phyloP scores from a whole-genome alignment of 2,888 invertebrate species.

The Latrodectus hesperus region DNA sequence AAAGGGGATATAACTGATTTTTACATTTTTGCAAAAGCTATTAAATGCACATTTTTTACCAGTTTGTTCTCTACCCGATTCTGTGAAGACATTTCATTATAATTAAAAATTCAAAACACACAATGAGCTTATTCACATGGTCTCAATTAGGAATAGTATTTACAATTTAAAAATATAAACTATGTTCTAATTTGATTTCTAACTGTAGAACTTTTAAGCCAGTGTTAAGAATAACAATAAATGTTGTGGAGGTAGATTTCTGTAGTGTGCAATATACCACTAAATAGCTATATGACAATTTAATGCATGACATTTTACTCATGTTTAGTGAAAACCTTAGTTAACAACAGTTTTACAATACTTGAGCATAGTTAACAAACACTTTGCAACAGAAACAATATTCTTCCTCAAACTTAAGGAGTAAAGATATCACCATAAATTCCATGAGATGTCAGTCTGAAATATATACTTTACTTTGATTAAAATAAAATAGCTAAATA shows the following conservation, averaged over 20 bases:
- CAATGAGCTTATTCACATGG: constrained; percentile 60
- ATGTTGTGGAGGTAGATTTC: constrained; percentile 66
- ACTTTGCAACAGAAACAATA: constrained; percentile 36
- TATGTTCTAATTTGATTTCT: constrained; percentile 66
- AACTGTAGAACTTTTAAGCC: constrained; percentile 61
- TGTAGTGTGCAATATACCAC: constrained; percentile 67
- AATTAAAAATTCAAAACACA: constrained; percentile 39
- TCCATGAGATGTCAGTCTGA: background rate
- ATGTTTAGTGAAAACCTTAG: constrained; percentile 47
- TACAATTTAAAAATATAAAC: constrained; percentile 68
- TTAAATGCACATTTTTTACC: background rate
- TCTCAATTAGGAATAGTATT: constrained; percentile 53
- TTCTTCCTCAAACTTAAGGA: constrained; percentile 26
- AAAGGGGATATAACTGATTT: no score
- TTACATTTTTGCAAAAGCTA: no score
- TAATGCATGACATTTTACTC: constrained; percentile 44
- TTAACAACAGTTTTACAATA: constrained; percentile 58
- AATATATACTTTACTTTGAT: no score
- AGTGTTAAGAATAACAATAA: constrained; percentile 64
- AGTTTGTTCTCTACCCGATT: background rate
- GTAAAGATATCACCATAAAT: background rate
- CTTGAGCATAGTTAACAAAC: constrained; percentile 66
- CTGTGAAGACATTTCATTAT: background rate
- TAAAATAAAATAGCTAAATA: no score
- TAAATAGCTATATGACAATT: constrained; percentile 57